Evolutionary conservation across 2,113 vertebrate species (phyloP).

Genomic region (Chamaetylas fuelleborni): DNA sequence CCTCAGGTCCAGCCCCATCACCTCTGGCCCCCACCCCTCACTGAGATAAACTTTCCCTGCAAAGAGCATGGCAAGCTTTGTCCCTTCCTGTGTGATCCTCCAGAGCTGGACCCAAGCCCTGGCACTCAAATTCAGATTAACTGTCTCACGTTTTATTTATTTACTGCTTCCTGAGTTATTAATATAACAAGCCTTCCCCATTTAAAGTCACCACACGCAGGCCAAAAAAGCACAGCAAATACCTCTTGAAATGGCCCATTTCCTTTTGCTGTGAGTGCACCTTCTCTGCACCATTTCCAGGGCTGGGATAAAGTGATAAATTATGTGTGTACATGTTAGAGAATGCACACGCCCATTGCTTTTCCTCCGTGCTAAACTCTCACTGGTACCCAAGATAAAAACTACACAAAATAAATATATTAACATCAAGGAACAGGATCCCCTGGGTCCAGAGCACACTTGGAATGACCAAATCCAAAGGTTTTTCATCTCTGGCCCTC

Average conservation of each 20-base stretch:
- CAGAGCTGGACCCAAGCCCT: background rate
- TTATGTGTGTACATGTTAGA: background rate
- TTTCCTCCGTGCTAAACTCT: background rate
- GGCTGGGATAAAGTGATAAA: conserved; percentile 18
- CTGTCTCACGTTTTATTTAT: conserved; percentile 18
- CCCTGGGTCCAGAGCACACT: background rate
- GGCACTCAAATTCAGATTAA: conserved; percentile 13
- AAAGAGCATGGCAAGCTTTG: background rate
- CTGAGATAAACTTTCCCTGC: background rate
- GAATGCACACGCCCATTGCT: background rate
- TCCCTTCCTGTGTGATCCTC: conserved; percentile 13
- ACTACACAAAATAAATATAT: conserved; percentile 8
- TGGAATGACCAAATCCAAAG: background rate
- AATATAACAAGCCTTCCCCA: background rate
- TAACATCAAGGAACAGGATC: background rate
- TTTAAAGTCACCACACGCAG: background rate
- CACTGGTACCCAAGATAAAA: background rate
- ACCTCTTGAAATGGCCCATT: conserved; percentile 1
- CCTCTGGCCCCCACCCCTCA: too few species aligned
- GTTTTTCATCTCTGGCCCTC: background rate
- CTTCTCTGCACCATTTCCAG: background rate
- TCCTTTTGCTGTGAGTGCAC: conserved; percentile 26
- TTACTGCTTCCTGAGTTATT: conserved; percentile 31
- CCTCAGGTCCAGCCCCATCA: background rate
- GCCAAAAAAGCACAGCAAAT: conserved; percentile 12